Evolutionary conservation across 2,797 vertebrate species (phyloP).

Genomic region (Rhinophrynus dorsalis): DNA sequence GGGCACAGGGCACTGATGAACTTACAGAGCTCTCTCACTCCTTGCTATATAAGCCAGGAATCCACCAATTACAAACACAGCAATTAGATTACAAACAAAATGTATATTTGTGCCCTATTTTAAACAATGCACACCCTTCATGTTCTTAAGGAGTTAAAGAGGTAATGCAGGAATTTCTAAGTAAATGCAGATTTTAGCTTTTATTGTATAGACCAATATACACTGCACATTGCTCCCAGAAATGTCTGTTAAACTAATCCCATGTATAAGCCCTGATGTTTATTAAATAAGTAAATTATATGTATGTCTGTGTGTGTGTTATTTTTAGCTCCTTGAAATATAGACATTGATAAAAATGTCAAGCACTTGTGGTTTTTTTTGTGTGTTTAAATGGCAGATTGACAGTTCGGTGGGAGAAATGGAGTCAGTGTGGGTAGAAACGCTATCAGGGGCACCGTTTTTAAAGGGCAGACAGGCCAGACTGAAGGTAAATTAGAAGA

Average conservation of each 20-base stretch:
- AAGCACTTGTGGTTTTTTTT: conserved; percentile 33
- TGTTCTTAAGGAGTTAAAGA: too few species aligned
- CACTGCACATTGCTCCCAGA: not conserved
- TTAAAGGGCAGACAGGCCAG: conserved; percentile 67
- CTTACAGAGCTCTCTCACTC: too few species aligned
- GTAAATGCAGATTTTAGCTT: too few species aligned
- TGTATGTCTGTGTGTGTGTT: not conserved
- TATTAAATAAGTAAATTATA: not conserved
- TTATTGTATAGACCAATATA: too few species aligned
- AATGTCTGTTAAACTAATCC: not conserved
- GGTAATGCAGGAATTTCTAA: too few species aligned
- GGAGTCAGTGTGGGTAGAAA: conserved; percentile 63
- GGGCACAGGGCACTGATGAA: too few species aligned
- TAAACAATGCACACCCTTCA: too few species aligned
- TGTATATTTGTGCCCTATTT: too few species aligned
- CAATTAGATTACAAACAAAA: too few species aligned
- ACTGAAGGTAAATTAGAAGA: conserved; percentile 66
- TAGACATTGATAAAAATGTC: conserved; percentile 11
- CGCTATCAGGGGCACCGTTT: conserved; percentile 62
- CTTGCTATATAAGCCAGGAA: too few species aligned
- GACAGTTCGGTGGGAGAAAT: conserved; percentile 63
- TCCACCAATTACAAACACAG: too few species aligned
- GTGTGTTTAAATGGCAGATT: conserved; percentile 58
- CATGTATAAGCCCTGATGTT: not conserved
- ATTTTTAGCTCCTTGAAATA: conserved; percentile 20